Conservation (phyloP, 2,797 vertebrate species). For the Echiichthys vipera region DNA sequence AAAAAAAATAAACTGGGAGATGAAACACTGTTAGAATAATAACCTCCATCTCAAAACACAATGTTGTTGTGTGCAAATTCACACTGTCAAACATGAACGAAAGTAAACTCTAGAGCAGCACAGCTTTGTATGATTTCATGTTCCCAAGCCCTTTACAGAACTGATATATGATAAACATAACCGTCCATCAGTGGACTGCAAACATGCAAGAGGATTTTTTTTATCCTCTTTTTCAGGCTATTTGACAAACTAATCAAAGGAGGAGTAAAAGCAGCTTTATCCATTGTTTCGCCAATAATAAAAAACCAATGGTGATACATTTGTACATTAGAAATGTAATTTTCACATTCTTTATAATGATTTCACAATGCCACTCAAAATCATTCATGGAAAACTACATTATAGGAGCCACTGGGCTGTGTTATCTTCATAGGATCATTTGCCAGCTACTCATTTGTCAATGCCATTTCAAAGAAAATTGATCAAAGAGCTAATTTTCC, state of each 20-base stretch:
- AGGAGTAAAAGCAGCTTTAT: not conserved
- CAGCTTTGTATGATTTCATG: not conserved
- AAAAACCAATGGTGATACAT: not conserved
- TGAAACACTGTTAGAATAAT: not conserved
- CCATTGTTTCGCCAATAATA: not conserved
- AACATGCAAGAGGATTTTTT: not conserved
- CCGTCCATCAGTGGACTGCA: not conserved
- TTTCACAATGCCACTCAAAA: not conserved
- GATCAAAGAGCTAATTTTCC: slow-evolving; percentile 29
- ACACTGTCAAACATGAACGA: not conserved
- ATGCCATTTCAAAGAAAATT: slow-evolving; percentile 27
- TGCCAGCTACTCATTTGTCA: slow-evolving; percentile 17
- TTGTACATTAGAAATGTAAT: slow-evolving; percentile 3
- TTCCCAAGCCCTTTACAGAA: not conserved
- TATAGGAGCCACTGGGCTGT: slow-evolving; percentile 5
- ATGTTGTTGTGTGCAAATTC: not conserved
- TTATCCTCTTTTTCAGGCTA: not conserved
- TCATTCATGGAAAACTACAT: not conserved
- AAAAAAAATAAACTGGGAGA: not conserved
- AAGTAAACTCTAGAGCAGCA: too few relatives aligned
- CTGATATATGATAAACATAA: not conserved
- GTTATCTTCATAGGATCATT: slow-evolving; percentile 20
- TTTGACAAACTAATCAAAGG: not conserved
- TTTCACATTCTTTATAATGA: slow-evolving; percentile 7
- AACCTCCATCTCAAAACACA: not conserved